phyloP scores from a whole-genome alignment of 2,888 invertebrate genomes.

The Tachina fera region DNA sequence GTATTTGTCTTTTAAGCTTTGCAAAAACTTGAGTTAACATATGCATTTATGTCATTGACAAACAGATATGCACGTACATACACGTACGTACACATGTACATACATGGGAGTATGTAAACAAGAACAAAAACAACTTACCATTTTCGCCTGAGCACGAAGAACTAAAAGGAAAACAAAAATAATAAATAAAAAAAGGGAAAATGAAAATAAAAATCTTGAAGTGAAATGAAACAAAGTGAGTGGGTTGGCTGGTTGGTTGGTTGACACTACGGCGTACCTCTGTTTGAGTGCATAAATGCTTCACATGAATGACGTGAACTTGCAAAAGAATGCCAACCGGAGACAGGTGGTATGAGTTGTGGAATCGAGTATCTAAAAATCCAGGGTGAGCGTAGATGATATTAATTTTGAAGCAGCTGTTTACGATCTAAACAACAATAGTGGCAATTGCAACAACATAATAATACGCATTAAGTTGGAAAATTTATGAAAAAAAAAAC shows the following conservation, averaged over 20 bases:
- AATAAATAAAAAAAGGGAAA: slow-evolving; percentile 3
- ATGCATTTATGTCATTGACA: slow-evolving; percentile 71
- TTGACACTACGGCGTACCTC: slow-evolving; percentile 22
- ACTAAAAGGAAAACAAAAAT: slow-evolving; percentile 4
- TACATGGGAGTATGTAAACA: too few species aligned
- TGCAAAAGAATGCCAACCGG: slow-evolving; percentile 28
- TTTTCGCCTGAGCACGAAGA: background rate
- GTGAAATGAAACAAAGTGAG: slow-evolving; percentile 53
- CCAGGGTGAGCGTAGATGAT: background rate
- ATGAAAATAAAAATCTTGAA: slow-evolving; percentile 54
- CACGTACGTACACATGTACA: too few species aligned
- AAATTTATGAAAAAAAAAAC: slow-evolving; percentile 32
- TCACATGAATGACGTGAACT: slow-evolving; percentile 19
- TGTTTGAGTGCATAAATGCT: slow-evolving; percentile 34
- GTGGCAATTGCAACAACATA: slow-evolving; percentile 1
- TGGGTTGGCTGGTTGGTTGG: slow-evolving; percentile 28
- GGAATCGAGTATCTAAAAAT: slow-evolving; percentile 32
- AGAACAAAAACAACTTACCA: slow-evolving; percentile 51
- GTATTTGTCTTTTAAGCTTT: slow-evolving; percentile 27
- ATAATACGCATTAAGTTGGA: slow-evolving; percentile 38
- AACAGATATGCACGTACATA: slow-evolving; percentile 15
- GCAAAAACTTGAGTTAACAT: slow-evolving; percentile 63
- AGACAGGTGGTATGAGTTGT: slow-evolving; percentile 62
- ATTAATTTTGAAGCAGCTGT: slow-evolving; percentile 52
- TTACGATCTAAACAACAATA: slow-evolving; percentile 29